Percentiles rank a stretch among this genome's conserved stretches.
Conservation (phyloP, 2,888 invertebrate species). For the Mythimna lalbum region DNA sequence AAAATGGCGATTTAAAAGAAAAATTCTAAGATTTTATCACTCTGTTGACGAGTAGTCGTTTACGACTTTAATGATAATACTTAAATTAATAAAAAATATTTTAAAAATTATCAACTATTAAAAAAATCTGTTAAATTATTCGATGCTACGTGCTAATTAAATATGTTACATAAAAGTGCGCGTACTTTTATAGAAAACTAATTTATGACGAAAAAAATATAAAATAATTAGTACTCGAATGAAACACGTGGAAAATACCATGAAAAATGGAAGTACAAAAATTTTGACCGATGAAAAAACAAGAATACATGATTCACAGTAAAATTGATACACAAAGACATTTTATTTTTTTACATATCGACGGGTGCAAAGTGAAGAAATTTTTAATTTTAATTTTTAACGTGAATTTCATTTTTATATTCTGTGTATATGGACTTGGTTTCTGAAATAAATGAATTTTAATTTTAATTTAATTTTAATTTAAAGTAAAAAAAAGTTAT, state of each 20-base stretch:
- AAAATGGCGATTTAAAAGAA: conserved; percentile 53
- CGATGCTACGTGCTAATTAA: conserved; percentile 37
- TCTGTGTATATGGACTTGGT: no score
- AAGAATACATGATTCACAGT: background rate
- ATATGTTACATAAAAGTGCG: conserved; percentile 26
- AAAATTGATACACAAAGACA: background rate
- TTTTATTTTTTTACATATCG: no score
- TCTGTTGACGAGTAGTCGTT: conserved; percentile 83
- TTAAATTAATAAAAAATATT: conserved; percentile 51
- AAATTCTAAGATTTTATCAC: conserved; percentile 81
- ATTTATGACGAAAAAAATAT: background rate
- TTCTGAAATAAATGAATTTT: no score
- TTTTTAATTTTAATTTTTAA: no score
- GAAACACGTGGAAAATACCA: background rate
- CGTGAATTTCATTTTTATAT: no score
- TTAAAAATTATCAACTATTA: conserved; percentile 51
- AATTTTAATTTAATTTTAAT: no score
- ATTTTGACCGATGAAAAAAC: background rate
- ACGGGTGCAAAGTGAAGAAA: no score
- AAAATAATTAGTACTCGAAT: background rate
- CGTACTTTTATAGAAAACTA: conserved; percentile 19
- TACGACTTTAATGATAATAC: conserved; percentile 68
- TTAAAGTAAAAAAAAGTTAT: no score
- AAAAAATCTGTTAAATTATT: conserved; percentile 12
- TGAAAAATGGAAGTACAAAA: background rate